phyloP scores from a whole-genome alignment of 2,797 vertebrate species.

The Etheostoma perlongum region DNA sequence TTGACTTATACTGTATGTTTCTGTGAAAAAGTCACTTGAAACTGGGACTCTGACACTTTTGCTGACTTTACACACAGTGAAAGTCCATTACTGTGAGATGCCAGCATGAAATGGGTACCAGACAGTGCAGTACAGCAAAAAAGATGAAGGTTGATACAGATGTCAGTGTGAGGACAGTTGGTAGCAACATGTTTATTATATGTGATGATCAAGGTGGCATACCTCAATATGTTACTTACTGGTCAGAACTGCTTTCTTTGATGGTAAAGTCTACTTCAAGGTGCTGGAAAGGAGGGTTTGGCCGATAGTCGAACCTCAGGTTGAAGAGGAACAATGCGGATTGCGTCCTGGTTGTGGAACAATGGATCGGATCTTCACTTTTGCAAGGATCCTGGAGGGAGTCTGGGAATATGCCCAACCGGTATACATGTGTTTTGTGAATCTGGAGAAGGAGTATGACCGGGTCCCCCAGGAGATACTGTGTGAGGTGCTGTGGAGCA shows the following conservation, averaged over 20 bases:
- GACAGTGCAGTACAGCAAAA: slow-evolving; percentile 33
- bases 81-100: slow-evolving; percentile 20
- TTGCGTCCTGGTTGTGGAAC: no score
- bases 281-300: no score
- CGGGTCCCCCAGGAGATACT: no score
- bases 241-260: background rate
- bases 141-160: slow-evolving; percentile 33
- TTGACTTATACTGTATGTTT: slow-evolving; percentile 28
- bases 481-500: no score
- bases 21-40: slow-evolving; percentile 35
- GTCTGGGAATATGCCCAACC: no score
- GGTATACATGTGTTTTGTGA: no score
- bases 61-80: slow-evolving; percentile 35
- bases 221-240: background rate
- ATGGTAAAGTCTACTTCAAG: no score
- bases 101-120: slow-evolving; percentile 37
- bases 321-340: no score
- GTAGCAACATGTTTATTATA: slow-evolving; percentile 9
- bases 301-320: no score
- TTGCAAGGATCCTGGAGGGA: no score
- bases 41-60: slow-evolving; percentile 4
- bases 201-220: slow-evolving; percentile 1
- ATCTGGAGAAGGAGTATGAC: no score
- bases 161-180: slow-evolving; percentile 22
- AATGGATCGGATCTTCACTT: no score